Percentiles rank a stretch among this genome's conserved stretches.
phyloP scores from a whole-genome alignment of 2,888 invertebrate genomes.

The Erebia ligea region DNA sequence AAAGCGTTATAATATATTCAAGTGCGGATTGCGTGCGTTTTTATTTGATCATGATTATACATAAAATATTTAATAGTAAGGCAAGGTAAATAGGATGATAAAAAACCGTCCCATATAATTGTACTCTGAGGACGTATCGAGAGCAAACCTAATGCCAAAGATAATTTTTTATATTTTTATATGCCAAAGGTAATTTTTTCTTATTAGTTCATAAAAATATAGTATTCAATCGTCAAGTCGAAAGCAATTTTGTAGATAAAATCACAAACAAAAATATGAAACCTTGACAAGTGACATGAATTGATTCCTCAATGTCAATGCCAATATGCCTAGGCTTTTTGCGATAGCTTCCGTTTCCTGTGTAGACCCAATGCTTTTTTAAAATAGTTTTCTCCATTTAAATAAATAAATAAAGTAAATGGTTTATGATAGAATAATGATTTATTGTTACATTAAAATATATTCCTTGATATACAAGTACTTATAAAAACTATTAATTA shows the following conservation, averaged over 20 bases:
- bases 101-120: too few species aligned
- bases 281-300: not conserved
- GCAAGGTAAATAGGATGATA: too few species aligned
- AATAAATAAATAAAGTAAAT: too few species aligned
- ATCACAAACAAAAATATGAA: not conserved
- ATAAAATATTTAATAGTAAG: too few species aligned
- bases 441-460: too few species aligned
- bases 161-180: too few species aligned
- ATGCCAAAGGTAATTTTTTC: too few species aligned
- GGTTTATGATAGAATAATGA: too few species aligned
- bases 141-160: too few species aligned
- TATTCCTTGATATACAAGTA: too few species aligned
- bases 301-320: slow-evolving; percentile 5
- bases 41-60: not conserved
- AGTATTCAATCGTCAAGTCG: not conserved
- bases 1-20: not conserved
- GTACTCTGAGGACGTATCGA: too few species aligned
- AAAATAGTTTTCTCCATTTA: not conserved
- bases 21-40: slow-evolving; percentile 3
- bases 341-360: slow-evolving; percentile 1
- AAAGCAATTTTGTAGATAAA: not conserved
- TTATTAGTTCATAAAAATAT: too few species aligned
- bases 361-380: not conserved
- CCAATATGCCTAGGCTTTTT: not conserved
- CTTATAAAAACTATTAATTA: not conserved